A percentile compares a stretch with the other conserved stretches of the same genome.
phyloP scores from a whole-genome alignment of 2,797 vertebrate species.

The Neostethus bicornis region DNA sequence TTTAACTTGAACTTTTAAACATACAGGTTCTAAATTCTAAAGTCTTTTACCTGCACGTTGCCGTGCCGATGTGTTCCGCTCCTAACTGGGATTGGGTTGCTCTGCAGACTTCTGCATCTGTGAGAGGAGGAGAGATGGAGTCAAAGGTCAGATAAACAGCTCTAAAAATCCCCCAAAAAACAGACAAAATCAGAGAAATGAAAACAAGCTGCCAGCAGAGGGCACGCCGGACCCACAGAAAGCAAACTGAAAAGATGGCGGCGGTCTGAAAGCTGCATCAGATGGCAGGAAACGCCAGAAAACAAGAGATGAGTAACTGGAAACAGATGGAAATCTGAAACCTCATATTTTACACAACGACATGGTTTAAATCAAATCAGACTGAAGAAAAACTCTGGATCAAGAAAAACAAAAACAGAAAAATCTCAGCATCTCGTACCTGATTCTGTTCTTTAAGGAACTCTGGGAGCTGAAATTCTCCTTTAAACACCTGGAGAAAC shows the following conservation, averaged over 20 bases:
- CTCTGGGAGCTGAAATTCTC: slow-evolving; percentile 98
- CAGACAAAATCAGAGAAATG: neutral
- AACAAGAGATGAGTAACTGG: slow-evolving; percentile 45
- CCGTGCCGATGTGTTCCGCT: slow-evolving; percentile 23
- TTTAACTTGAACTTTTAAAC: no score
- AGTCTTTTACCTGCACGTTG: slow-evolving; percentile 54
- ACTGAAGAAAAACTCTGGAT: slow-evolving; percentile 23
- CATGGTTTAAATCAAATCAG: slow-evolving; percentile 44
- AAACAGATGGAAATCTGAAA: slow-evolving; percentile 54
- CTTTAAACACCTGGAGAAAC: slow-evolving; percentile 92
- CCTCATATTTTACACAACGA: slow-evolving; percentile 26
- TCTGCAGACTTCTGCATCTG: slow-evolving; percentile 82
- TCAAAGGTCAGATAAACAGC: neutral
- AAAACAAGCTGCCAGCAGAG: slow-evolving; percentile 40
- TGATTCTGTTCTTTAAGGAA: slow-evolving; percentile 91
- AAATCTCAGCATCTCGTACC: slow-evolving; percentile 82
- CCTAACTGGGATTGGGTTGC: slow-evolving; percentile 78
- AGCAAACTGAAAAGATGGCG: slow-evolving; percentile 40
- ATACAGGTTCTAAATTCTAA: no score
- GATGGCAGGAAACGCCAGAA: slow-evolving; percentile 39
- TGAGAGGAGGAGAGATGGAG: slow-evolving; percentile 13
- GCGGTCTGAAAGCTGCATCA: slow-evolving; percentile 27
- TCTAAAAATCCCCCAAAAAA: neutral
- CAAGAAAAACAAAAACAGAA: slow-evolving; percentile 13
- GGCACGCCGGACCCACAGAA: slow-evolving; percentile 40